Percentiles rank a stretch among this genome's conserved stretches.
Conservation (phyloP, 2,797 vertebrate species). For the Anguilla pacifica region DNA sequence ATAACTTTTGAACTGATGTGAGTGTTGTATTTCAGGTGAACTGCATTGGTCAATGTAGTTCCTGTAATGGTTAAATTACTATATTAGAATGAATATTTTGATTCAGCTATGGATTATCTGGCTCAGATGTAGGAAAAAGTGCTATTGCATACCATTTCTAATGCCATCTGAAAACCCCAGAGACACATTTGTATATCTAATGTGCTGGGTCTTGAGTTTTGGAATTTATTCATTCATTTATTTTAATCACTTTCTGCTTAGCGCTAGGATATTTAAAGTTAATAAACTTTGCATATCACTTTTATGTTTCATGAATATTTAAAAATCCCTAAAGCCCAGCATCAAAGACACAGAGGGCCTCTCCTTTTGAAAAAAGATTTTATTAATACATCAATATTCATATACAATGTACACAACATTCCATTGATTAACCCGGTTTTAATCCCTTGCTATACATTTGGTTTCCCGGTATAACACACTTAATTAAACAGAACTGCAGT, state of each 20-base stretch:
- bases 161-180: background rate
- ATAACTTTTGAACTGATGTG: background rate
- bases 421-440: conserved; percentile 61
- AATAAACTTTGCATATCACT: conserved; percentile 71
- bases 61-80: background rate
- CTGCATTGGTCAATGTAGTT: background rate
- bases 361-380: conserved; percentile 56
- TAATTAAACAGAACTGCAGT: conserved; percentile 52
- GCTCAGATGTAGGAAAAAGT: background rate
- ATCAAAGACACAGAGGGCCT: conserved; percentile 63
- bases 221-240: conserved; percentile 50
- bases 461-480: conserved; percentile 59
- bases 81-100: background rate
- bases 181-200: conserved; percentile 3
- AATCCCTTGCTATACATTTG: conserved; percentile 64
- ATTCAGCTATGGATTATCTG: background rate
- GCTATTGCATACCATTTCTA: background rate
- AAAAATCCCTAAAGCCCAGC: conserved; percentile 61
- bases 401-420: conserved; percentile 51
- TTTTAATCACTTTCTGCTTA: conserved; percentile 50
- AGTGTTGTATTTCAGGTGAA: background rate
- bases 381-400: conserved; percentile 72
- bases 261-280: conserved; percentile 61
- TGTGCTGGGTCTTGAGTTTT: conserved; percentile 7
- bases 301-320: conserved; percentile 74